phyloP scores from a whole-genome alignment of 2,888 invertebrate species.

The Yponomeuta evonymella region DNA sequence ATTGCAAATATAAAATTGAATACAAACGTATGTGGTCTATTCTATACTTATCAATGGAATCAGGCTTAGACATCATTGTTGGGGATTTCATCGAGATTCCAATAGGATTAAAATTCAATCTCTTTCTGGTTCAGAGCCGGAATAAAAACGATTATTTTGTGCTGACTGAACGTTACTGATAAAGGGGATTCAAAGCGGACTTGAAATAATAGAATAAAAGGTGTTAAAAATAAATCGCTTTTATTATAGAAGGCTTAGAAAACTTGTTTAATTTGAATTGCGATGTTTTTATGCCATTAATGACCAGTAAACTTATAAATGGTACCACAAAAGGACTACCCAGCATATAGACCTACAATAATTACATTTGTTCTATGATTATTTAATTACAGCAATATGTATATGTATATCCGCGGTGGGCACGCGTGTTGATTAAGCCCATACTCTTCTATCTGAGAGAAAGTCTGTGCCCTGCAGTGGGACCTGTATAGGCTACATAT shows the following conservation, averaged over 20 bases:
- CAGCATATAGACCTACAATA: too few species aligned
- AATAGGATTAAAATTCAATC: slow-evolving; percentile 53
- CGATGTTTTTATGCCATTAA: neutral
- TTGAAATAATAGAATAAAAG: neutral
- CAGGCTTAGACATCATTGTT: slow-evolving; percentile 18
- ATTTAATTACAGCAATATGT: too few species aligned
- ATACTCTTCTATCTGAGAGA: too few species aligned
- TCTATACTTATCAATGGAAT: neutral
- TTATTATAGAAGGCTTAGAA: neutral
- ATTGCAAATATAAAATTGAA: neutral
- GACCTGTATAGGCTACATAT: too few species aligned
- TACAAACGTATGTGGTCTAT: neutral
- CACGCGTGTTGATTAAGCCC: too few species aligned
- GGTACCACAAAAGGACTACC: too few species aligned
- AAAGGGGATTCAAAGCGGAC: slow-evolving; percentile 15
- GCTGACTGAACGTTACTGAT: slow-evolving; percentile 16
- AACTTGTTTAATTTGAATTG: neutral
- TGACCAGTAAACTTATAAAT: too few species aligned
- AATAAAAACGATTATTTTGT: slow-evolving; percentile 24
- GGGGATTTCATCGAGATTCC: slow-evolving; percentile 36
- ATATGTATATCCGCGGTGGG: too few species aligned
- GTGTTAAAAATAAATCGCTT: slow-evolving; percentile 1
- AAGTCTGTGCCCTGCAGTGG: too few species aligned
- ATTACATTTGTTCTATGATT: too few species aligned
- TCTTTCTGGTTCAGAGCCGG: slow-evolving; percentile 52